These are phyloP conservation scores for Myocastor coypus DNA, from an alignment of 2,113 vertebrate species.

Conservation along the genomic window DNA sequence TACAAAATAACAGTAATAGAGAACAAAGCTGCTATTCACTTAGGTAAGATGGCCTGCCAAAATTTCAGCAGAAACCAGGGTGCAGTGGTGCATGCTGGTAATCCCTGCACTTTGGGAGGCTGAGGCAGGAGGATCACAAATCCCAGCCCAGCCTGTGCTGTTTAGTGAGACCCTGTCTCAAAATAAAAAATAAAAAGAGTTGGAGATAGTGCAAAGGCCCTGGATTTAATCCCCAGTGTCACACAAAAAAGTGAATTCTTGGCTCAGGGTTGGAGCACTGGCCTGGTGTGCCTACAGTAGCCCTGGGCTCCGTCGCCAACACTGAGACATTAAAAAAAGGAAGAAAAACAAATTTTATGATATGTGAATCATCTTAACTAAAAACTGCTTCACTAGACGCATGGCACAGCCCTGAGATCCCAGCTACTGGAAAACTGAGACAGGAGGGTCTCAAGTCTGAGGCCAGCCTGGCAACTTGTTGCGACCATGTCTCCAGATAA, in stretches of 20 bases:
- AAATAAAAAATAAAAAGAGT: neutral
- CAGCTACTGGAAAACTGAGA: neutral
- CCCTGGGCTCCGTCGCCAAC: no score
- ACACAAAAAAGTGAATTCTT: no score
- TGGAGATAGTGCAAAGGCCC: neutral
- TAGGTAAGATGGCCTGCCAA: rapidly evolving
- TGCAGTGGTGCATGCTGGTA: neutral
- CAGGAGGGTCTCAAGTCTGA: neutral
- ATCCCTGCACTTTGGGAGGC: neutral
- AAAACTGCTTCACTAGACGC: no score
- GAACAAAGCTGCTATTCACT: neutral
- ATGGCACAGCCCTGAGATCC: neutral
- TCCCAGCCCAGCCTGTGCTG: neutral
- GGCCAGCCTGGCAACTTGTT: neutral
- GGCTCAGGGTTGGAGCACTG: no score
- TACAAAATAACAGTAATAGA: neutral
- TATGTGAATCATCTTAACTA: no score
- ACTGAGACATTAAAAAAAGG: no score
- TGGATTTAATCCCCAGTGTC: neutral
- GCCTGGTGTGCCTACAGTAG: no score
- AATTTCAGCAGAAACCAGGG: no score
- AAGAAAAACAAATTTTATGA: no score
- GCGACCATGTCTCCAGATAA: neutral
- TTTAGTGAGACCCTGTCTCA: neutral
- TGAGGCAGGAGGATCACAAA: neutral